Evolutionary conservation across 1,140 invertebrate species (phyloP).

Genomic region (Cydia fagiglandana): DNA sequence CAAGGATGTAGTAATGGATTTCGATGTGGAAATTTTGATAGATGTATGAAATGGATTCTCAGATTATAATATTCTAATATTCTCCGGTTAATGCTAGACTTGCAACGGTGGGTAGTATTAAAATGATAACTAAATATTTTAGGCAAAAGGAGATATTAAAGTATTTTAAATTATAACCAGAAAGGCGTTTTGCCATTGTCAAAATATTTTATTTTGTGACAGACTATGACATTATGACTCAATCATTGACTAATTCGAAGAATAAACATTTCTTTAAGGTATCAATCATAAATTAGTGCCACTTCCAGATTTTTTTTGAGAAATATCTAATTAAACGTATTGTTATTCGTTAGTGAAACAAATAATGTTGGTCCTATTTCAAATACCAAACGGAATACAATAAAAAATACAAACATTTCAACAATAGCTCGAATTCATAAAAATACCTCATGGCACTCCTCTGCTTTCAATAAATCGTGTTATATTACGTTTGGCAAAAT

Average conservation of each 20-base stretch:
- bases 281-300: too few species aligned
- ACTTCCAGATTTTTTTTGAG: too few species aligned
- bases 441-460: background rate
- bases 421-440: background rate
- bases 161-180: too few species aligned
- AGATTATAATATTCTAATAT: conserved; percentile 19
- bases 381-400: background rate
- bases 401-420: background rate
- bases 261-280: too few species aligned
- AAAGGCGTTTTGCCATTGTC: too few species aligned
- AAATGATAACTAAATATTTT: background rate
- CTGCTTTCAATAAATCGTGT: background rate
- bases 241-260: too few species aligned
- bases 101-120: background rate
- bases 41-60: background rate
- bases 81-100: background rate
- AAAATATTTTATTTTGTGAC: background rate
- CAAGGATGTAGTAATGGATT: background rate
- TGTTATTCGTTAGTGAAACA: background rate
- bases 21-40: background rate
- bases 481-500: conserved; percentile 4
- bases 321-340: too few species aligned
- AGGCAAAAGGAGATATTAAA: background rate
- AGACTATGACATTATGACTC: too few species aligned
- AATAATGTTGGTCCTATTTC: background rate